Conservation (phyloP, 2,888 invertebrate species). For the Bombylius discolor region DNA sequence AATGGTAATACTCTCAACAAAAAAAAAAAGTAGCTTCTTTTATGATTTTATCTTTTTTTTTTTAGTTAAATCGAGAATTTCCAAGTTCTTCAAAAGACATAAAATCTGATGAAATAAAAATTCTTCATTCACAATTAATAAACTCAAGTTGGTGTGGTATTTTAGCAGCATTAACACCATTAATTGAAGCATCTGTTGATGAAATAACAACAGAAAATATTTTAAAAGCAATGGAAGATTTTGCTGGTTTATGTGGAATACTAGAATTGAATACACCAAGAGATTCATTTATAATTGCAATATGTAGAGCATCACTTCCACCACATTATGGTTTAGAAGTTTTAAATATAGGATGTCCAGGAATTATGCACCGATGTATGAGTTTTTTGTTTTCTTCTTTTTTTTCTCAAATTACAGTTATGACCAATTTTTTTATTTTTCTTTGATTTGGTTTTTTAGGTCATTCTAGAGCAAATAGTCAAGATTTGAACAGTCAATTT, state of each 20-base stretch:
- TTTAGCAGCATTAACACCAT: conserved; percentile 76
- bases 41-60: neutral
- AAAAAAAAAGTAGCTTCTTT: neutral
- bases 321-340: conserved; percentile 89
- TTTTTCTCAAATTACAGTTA: neutral
- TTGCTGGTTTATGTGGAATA: conserved; percentile 79
- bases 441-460: conserved; percentile 22
- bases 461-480: conserved; percentile 39
- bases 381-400: neutral
- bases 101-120: neutral
- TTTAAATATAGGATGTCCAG: conserved; percentile 50
- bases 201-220: conserved; percentile 86
- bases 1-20: conserved; percentile 31
- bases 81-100: neutral
- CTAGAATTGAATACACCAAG: conserved; percentile 64
- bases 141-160: conserved; percentile 94
- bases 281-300: conserved; percentile 87
- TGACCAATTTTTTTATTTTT: neutral
- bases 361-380: conserved; percentile 35
- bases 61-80: conserved; percentile 30
- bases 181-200: conserved; percentile 92
- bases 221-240: conserved; percentile 79
- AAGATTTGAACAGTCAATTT: conserved; percentile 42
- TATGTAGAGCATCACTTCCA: conserved; percentile 93
- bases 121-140: conserved; percentile 56